Percentiles rank a stretch among this genome's conserved stretches.
Conservation (phyloP, 1,140 invertebrate genomes). For the Leptonema lineaticorne region DNA sequence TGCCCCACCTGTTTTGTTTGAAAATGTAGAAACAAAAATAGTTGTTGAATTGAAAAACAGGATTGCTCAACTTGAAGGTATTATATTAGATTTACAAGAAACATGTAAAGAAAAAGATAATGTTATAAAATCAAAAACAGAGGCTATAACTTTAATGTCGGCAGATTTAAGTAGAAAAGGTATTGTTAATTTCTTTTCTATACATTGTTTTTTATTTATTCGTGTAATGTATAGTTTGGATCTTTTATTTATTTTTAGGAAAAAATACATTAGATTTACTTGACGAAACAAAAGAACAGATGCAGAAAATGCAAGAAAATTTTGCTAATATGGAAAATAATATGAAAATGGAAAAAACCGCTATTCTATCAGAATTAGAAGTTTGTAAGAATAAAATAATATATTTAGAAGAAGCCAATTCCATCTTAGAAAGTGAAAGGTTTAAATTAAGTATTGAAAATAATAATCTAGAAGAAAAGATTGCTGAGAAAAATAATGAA, state of each 20-base stretch:
- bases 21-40: conserved; percentile 48
- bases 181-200: conserved; percentile 20
- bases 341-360: conserved; percentile 67
- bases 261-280: conserved; percentile 69
- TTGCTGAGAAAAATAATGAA: conserved; percentile 53
- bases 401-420: conserved; percentile 56
- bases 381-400: conserved; percentile 60
- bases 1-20: not conserved
- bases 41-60: conserved; percentile 52
- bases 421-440: conserved; percentile 55
- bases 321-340: conserved; percentile 71
- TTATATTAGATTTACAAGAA: conserved; percentile 71
- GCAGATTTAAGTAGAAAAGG: conserved; percentile 72
- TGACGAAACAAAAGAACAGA: conserved; percentile 77
- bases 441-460: conserved; percentile 61
- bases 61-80: conserved; percentile 64
- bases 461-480: conserved; percentile 58
- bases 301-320: conserved; percentile 77
- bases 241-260: conserved; percentile 45
- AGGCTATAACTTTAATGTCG: conserved; percentile 76
- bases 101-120: conserved; percentile 83
- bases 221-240: conserved; percentile 11
- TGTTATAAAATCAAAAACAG: conserved; percentile 80
- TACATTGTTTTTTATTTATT: conserved; percentile 8
- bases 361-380: conserved; percentile 57